Evolutionary conservation across 2,888 invertebrate species (phyloP), one percentile per base, ranked within the genome.

Genomic region (Hirtodrosophila cameraria): DNA sequence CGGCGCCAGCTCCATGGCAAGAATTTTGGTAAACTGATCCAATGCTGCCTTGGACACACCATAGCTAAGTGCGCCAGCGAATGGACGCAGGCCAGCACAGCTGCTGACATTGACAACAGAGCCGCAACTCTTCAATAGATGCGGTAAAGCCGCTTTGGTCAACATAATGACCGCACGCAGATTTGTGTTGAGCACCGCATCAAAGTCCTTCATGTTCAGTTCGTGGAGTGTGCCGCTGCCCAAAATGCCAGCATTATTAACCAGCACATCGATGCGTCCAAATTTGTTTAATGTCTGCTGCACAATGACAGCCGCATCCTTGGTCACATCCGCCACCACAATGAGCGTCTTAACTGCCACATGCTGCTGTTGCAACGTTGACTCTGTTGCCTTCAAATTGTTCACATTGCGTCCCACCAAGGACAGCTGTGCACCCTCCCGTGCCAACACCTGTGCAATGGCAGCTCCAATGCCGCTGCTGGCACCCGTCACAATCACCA

Each of bases 61-160:
- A 89, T 99, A 99, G 6, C 96, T 94, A 30, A 97, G 91, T n/a
- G 96, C 94, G 50, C 95, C 95, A 0, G 97, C 94, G 87, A 98
- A 98, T 62, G 97, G 94, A 89, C 97, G 92, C 11, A 96, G 85
- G 4, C 98, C 98, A 68, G 95, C 95, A 0, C 98, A 96, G 89
- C 97, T 97, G 8, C 98, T 98, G 0, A 99, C 96, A 90, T 99
- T 99, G 0, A 99, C 97, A 75, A 97, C 94, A 72, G 93, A 95
- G 12, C 97, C 97, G 90, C 96, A 94, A 0, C 94, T 93, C 90
- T 94, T 92, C 2, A 95, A 92, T 1, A 98, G 92, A 90, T 97
- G 93, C 0, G 97, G 97, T 0, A 94, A 93, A 9, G 96, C 96
- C 49, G 97, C 89, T 93, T 94, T 95, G 0, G 96, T 97, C 60